These are phyloP conservation scores for Kryptolebias marmoratus DNA, from an alignment of 2,113 vertebrate genomes.

Conservation along the genomic window DNA sequence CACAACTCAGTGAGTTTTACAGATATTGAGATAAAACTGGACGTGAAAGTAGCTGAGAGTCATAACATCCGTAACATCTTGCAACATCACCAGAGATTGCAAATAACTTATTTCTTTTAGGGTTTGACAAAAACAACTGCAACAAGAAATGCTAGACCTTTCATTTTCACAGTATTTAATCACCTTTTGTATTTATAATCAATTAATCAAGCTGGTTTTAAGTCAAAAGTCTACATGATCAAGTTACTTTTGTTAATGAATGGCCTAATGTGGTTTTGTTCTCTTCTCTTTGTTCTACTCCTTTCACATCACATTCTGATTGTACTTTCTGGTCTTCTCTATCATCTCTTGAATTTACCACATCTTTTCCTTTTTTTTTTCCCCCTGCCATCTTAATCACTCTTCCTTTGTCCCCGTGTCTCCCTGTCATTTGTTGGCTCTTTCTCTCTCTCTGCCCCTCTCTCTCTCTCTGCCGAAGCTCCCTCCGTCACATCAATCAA, in stretches of 20 bases:
- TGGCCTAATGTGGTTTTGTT: neutral
- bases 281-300: slow-evolving; percentile 4
- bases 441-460: slow-evolving; percentile 4
- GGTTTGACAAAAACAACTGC: too few relatives aligned
- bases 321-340: neutral
- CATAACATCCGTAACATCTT: too few relatives aligned
- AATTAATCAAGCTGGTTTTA: neutral
- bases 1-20: too few relatives aligned
- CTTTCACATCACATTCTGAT: slow-evolving; percentile 14
- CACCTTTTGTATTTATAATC: neutral
- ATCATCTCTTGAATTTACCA: slow-evolving; percentile 31
- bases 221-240: neutral
- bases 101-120: too few relatives aligned
- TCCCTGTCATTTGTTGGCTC: slow-evolving; percentile 35
- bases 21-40: too few relatives aligned
- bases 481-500: slow-evolving; percentile 72
- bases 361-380: slow-evolving; percentile 14
- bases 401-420: slow-evolving; percentile 17
- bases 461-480: slow-evolving; percentile 38
- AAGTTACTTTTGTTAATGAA: neutral
- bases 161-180: neutral
- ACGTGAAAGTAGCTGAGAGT: too few relatives aligned
- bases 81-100: too few relatives aligned
- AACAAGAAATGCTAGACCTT: neutral
- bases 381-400: slow-evolving; percentile 29